phyloP scores from a whole-genome alignment of 1,140 invertebrate species.

The Wiebesia pumilae region DNA sequence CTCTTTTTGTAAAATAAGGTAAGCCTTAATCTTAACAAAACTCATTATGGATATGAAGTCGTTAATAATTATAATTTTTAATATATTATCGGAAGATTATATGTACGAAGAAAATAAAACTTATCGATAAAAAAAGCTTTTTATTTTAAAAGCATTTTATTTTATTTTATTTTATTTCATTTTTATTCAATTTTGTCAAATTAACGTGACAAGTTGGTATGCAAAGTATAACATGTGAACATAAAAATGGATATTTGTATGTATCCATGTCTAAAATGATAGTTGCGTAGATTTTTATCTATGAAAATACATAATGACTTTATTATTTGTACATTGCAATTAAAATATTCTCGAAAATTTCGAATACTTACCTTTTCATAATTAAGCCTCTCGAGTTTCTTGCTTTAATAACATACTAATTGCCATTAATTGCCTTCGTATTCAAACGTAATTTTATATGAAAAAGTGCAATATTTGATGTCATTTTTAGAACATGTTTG shows the following conservation, averaged over 20 bases:
- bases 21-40: no score
- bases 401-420: background rate
- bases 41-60: no score
- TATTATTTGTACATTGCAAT: constrained; percentile 1
- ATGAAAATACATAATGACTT: background rate
- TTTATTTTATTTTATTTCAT: no score
- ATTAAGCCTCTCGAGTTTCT: background rate
- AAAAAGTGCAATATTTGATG: background rate
- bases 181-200: no score
- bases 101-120: no score
- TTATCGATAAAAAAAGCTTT: no score
- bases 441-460: background rate
- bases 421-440: background rate
- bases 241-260: background rate
- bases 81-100: no score
- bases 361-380: background rate
- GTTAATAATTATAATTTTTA: no score
- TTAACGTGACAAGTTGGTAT: no score
- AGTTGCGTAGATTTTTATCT: background rate
- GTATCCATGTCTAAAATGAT: background rate
- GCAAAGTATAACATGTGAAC: no score
- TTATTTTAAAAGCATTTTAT: no score
- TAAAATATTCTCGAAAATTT: background rate
- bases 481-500: no score
- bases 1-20: background rate